These are phyloP conservation scores for Eristalinus aeneus DNA, from an alignment of 2,888 invertebrate genomes.

Conservation along the genomic window DNA sequence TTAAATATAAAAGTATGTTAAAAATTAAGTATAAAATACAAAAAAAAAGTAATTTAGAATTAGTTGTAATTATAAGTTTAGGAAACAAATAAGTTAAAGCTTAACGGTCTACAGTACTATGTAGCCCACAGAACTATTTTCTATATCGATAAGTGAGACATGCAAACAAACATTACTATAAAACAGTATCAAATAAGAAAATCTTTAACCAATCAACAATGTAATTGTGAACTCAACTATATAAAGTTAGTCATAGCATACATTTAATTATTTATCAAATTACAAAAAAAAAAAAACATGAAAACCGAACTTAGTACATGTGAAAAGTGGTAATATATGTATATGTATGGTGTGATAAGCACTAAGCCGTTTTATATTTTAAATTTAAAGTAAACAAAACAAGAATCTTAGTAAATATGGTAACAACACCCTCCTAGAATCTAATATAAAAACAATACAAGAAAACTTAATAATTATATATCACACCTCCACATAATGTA, in stretches of 20 bases:
- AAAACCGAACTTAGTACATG: conserved; percentile 15
- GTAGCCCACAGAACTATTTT: conserved; percentile 45
- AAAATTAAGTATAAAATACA: conserved; percentile 25
- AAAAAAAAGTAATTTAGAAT: conserved; percentile 46
- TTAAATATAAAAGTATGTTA: neutral
- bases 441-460: conserved; percentile 8
- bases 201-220: conserved; percentile 53
- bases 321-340: conserved; percentile 30
- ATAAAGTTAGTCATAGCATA: conserved; percentile 36
- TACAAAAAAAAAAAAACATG: neutral
- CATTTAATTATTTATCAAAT: conserved; percentile 37
- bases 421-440: conserved; percentile 58
- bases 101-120: conserved; percentile 26
- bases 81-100: conserved; percentile 17
- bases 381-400: conserved; percentile 47
- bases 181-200: neutral
- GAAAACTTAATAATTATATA: conserved; percentile 37
- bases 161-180: neutral
- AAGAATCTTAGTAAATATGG: conserved; percentile 37
- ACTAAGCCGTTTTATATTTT: conserved; percentile 56
- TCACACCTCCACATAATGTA: conserved; percentile 61
- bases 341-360: conserved; percentile 32
- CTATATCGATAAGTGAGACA: conserved; percentile 5
- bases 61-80: conserved; percentile 32
- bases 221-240: conserved; percentile 64